Conservation (phyloP, 2,113 vertebrate genomes). For the Oceanites oceanicus region DNA sequence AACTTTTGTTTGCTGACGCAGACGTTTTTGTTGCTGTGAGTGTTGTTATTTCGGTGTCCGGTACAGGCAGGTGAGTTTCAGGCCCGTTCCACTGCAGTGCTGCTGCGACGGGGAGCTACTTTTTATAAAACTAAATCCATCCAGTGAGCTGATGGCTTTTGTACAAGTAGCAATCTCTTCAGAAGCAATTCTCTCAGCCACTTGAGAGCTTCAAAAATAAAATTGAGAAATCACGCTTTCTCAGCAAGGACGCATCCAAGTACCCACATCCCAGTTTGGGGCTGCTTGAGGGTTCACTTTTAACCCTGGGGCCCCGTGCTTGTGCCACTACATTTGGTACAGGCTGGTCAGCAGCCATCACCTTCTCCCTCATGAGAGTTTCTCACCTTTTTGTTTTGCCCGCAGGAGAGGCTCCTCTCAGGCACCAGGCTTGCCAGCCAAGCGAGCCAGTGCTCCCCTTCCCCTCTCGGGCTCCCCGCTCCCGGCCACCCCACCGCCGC, state of each 20-base stretch:
- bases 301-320: not conserved
- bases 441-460: not conserved
- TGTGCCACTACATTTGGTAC: not conserved
- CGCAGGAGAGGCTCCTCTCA: not conserved
- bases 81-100: not conserved
- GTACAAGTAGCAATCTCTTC: not conserved
- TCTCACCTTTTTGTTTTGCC: not conserved
- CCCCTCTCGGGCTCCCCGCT: not conserved
- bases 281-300: not conserved
- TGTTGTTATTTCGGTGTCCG: not conserved
- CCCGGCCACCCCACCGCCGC: not conserved
- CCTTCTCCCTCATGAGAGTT: not conserved
- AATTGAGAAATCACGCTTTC: not conserved
- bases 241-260: not conserved
- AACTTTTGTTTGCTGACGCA: not conserved
- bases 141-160: not conserved
- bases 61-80: not conserved
- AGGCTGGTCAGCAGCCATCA: not conserved
- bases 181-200: not conserved
- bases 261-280: not conserved
- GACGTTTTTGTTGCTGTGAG: not conserved
- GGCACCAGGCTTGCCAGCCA: not conserved
- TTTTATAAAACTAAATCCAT: not conserved
- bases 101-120: not conserved
- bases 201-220: not conserved